These are phyloP conservation scores for Standfussiana lucernea DNA, from an alignment of 2,888 invertebrate species.

Conservation along the genomic window DNA sequence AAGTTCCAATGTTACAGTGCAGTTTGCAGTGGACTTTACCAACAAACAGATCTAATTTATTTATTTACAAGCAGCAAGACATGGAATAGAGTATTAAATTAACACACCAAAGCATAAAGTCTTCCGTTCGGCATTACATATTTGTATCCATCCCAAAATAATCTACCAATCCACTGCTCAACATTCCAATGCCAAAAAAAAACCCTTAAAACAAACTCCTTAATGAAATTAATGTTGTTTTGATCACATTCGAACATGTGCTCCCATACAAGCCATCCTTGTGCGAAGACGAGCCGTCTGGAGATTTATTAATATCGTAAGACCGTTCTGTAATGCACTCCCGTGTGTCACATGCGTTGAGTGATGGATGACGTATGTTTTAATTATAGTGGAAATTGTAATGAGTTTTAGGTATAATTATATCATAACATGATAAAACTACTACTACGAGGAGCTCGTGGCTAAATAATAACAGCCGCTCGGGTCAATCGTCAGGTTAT, in stretches of 20 bases:
- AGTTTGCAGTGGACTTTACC: no score
- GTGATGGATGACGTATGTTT: slow-evolving; percentile 24
- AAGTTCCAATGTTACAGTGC: no score
- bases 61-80: no score
- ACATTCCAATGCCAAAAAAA: not conserved
- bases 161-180: not conserved
- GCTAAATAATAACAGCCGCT: no score
- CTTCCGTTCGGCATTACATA: not conserved
- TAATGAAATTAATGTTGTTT: slow-evolving; percentile 38
- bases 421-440: not conserved
- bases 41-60: no score
- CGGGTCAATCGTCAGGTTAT: no score
- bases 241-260: slow-evolving; percentile 51
- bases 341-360: slow-evolving; percentile 40
- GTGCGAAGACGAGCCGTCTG: slow-evolving; percentile 30
- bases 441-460: no score
- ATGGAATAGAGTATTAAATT: not conserved
- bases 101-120: not conserved
- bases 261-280: slow-evolving; percentile 39
- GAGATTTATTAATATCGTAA: slow-evolving; percentile 60
- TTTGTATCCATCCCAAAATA: not conserved
- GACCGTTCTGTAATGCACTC: slow-evolving; percentile 34
- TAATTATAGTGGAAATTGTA: slow-evolving; percentile 31
- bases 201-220: slow-evolving; percentile 7
- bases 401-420: not conserved